These are phyloP conservation scores for Hyles lineata DNA, from an alignment of 2,888 invertebrate species.

Conservation along the genomic window DNA sequence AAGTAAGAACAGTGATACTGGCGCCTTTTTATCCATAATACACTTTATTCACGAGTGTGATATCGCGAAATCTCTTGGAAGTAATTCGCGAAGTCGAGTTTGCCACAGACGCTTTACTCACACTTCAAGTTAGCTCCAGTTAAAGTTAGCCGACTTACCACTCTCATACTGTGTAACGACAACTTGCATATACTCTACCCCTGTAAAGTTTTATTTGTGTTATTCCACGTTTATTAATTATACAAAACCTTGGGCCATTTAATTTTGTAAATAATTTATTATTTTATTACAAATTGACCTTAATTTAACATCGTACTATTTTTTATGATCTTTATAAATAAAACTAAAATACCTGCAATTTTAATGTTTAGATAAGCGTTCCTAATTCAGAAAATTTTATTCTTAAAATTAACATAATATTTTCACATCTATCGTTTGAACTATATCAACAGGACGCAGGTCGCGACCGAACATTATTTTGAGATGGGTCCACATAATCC, in stretches of 20 bases:
- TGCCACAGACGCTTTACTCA: constrained; percentile 69
- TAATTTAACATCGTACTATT: not conserved
- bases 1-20: not conserved
- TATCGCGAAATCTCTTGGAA: constrained; percentile 76
- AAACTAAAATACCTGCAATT: not conserved
- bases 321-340: not conserved
- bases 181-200: constrained; percentile 71
- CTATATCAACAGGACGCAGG: constrained; percentile 30
- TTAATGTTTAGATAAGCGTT: not conserved
- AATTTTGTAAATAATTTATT: not conserved
- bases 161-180: constrained; percentile 71
- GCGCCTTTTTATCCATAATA: constrained; percentile 3
- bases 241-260: not conserved
- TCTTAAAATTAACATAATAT: constrained; percentile 28
- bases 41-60: constrained; percentile 68
- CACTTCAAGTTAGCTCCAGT: constrained; percentile 69
- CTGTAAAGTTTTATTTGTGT: constrained; percentile 43
- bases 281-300: not conserved
- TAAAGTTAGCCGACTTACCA: constrained; percentile 64
- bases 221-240: not conserved
- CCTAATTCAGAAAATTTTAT: not conserved
- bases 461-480: constrained; percentile 19
- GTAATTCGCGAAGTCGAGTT: constrained; percentile 70
- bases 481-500: constrained; percentile 28
- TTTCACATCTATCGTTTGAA: constrained; percentile 26